phyloP scores from a whole-genome alignment of 2,797 vertebrate species.

The Serranus cabrilla region DNA sequence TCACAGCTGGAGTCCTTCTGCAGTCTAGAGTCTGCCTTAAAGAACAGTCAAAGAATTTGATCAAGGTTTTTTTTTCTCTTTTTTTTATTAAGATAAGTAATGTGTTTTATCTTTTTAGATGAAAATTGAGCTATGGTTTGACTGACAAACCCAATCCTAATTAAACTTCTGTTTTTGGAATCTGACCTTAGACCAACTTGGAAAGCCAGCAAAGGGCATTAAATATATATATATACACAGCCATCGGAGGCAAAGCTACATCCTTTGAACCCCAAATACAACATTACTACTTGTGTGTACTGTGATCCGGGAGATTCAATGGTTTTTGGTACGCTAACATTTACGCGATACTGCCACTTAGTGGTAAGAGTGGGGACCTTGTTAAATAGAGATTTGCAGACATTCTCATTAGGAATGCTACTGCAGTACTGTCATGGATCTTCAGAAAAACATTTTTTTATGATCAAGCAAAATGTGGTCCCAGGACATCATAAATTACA shows the following conservation, averaged over 20 bases:
- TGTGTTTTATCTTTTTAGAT: no score
- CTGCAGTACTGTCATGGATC: neutral
- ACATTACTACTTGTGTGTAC: neutral
- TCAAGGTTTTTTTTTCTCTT: no score
- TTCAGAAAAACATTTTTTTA: rapidly evolving
- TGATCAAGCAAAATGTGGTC: neutral
- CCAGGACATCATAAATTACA: neutral
- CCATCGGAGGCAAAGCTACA: neutral
- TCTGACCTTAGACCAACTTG: neutral
- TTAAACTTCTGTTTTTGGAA: neutral
- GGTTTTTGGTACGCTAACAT: neutral
- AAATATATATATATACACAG: neutral
- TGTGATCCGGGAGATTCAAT: neutral
- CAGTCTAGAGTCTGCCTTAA: neutral
- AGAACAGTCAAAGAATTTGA: neutral
- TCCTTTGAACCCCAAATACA: neutral
- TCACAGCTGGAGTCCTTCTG: neutral
- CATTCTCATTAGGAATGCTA: neutral
- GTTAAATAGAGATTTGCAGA: neutral
- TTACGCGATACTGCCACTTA: constrained; percentile 10
- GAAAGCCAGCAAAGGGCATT: neutral
- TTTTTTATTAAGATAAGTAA: no score
- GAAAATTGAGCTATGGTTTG: no score
- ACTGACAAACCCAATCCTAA: no score
- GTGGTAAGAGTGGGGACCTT: constrained; percentile 3